A percentile compares a stretch with the other conserved stretches of the same genome.
phyloP scores from a whole-genome alignment of 2,113 vertebrate genomes.

The Lasiurus cinereus region DNA sequence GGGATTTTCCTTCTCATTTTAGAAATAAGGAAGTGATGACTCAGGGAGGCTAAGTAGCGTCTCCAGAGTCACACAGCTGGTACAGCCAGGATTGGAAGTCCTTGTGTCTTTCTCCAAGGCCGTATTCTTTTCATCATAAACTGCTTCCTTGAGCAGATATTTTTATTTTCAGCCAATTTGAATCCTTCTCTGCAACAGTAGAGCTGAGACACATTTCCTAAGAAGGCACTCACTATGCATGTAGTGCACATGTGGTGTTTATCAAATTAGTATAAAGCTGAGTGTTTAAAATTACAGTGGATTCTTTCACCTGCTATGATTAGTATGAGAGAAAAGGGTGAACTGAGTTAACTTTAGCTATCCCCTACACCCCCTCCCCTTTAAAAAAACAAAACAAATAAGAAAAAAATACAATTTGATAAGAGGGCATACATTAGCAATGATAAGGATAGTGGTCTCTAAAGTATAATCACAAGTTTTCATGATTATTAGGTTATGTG shows the following conservation, averaged over 20 bases:
- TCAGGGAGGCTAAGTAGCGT: background rate
- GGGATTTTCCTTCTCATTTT: constrained; percentile 38
- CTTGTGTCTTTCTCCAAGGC: background rate
- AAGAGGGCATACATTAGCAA: background rate
- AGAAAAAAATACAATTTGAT: background rate
- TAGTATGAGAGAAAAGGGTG: background rate
- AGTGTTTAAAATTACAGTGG: constrained; percentile 35
- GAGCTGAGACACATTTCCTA: background rate
- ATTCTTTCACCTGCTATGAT: background rate
- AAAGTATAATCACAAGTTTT: background rate
- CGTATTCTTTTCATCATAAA: background rate
- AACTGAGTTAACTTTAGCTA: constrained; percentile 21
- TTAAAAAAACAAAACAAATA: background rate
- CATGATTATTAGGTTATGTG: background rate
- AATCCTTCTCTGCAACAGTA: background rate
- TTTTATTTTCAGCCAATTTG: constrained; percentile 28
- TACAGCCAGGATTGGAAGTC: background rate
- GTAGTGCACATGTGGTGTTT: background rate
- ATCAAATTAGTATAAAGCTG: background rate
- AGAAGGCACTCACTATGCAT: background rate
- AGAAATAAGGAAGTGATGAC: background rate
- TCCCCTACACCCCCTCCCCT: background rate
- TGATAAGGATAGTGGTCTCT: background rate
- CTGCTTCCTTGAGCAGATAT: constrained; percentile 16
- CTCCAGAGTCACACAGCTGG: background rate